These are phyloP conservation scores for Podarcis muralis DNA, from an alignment of 2,113 vertebrate genomes.

Conservation along the genomic window DNA sequence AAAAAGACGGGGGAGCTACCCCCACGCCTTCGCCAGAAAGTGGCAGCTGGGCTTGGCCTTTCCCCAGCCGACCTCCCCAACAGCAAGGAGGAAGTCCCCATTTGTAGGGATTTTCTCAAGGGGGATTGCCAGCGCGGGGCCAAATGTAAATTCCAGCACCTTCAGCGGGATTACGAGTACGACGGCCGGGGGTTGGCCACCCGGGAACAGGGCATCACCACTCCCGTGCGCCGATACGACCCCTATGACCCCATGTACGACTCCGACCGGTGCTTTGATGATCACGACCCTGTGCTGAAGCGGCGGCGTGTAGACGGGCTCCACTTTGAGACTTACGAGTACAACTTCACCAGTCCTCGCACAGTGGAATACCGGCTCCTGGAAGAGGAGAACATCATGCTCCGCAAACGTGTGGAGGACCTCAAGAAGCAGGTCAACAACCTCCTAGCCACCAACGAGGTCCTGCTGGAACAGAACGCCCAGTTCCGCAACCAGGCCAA, in stretches of 20 bases:
- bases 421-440: conserved; percentile 96
- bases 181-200: conserved; percentile 69
- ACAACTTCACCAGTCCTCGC: conserved; percentile 77
- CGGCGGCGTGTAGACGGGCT: conserved; percentile 84
- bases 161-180: conserved; percentile 91
- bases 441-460: conserved; percentile 94
- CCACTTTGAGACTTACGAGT: conserved; percentile 91
- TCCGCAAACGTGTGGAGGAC: conserved; percentile 94
- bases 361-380: conserved; percentile 89
- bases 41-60: conserved; percentile 89
- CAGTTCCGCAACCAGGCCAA: conserved; percentile 96
- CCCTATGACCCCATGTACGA: conserved; percentile 84
- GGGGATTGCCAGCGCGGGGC: conserved; percentile 94
- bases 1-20: conserved; percentile 94
- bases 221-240: conserved; percentile 78
- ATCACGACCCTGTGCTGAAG: conserved; percentile 88
- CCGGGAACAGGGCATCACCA: conserved; percentile 77
- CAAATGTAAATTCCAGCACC: conserved; percentile 95
- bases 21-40: conserved; percentile 88
- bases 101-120: conserved; percentile 95
- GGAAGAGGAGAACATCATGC: conserved; percentile 92
- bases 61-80: conserved; percentile 91
- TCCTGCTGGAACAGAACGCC: conserved; percentile 95
- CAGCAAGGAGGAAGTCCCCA: conserved; percentile 92
- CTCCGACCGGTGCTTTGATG: conserved; percentile 81